Base-by-base conservation (phyloP, 53 echinoderm and acorn worm species). In the Antedon mediterranea region DNA sequence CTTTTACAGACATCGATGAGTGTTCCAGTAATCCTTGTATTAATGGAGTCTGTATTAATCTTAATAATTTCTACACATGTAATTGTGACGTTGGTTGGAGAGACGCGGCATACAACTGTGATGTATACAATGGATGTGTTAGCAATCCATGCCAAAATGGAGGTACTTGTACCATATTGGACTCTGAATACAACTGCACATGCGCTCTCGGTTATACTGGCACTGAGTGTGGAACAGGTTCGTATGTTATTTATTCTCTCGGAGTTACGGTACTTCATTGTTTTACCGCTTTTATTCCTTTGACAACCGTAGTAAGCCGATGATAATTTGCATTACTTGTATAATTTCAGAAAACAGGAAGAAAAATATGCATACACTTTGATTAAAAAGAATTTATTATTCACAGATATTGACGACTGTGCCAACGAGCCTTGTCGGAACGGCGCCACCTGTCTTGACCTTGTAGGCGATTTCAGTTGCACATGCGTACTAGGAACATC, bases 361-460 rank as follows among this genome's bases (percentile, higher is more conserved):
- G n/a, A n/a, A n/a, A n/a, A n/a, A n/a, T n/a, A n/a, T n/a, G n/a
- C n/a, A n/a, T n/a, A n/a, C n/a, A n/a, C n/a, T n/a, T n/a, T n/a
- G n/a, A n/a, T n/a, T n/a, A n/a, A n/a, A n/a, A n/a, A n/a, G 5
- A 41, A 41, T 41, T 41, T 7, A 41, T 43, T 0, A 32, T 4
- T 79, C 75, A 31, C 71, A 93, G 93, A 90, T 78, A 86, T 85
- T 9, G 82, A 90, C 77, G 90, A 88, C 0, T 93, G 93, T 33
- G 77, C 81, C 1, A 44, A 73, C 30, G 43, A 43, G 30, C 83
- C 88, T 9, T 93, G 93, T 83, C 80, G 75, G 42, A 90, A 93
- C 88, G 88, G 90, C 43, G 93, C 80, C 23, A 90, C 90, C 27
- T 93, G 93, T 57, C 15, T 57, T 18, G 57, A 57, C 26, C 11